phyloP scores from a whole-genome alignment of 2,113 vertebrate genomes.

The Himantopus leucocephalus region DNA sequence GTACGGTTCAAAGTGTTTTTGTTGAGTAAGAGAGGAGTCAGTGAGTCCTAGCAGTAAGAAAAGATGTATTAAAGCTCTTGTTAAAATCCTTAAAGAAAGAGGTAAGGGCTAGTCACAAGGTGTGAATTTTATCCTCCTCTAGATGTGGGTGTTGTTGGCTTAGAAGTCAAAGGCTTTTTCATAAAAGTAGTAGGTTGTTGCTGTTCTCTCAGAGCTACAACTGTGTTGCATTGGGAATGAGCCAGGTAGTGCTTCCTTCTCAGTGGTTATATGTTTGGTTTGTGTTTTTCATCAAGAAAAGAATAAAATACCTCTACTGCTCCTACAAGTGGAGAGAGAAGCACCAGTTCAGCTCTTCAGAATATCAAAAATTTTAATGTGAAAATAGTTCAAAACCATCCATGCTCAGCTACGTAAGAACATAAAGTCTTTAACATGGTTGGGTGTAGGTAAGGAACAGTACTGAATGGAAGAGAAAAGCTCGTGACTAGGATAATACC shows the following conservation, averaged over 20 bases:
- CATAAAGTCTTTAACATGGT: neutral
- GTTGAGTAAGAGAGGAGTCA: neutral
- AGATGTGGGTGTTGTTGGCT: accelerated
- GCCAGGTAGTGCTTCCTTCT: neutral
- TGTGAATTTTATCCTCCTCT: accelerated
- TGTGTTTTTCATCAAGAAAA: neutral
- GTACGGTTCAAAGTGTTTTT: neutral
- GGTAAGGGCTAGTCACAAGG: neutral
- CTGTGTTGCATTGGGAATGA: accelerated
- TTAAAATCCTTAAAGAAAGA: neutral
- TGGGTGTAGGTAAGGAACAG: neutral
- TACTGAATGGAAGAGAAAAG: neutral
- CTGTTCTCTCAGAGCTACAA: neutral
- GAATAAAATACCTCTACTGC: accelerated
- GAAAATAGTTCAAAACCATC: neutral
- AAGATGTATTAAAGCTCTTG: neutral
- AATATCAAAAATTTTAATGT: neutral
- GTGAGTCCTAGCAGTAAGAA: neutral
- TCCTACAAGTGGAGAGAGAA: neutral
- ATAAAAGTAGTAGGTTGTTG: neutral
- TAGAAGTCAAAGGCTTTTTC: neutral
- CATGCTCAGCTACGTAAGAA: neutral
- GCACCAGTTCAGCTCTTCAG: neutral
- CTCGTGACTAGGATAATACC: neutral
- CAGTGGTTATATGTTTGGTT: neutral